A percentile compares a stretch with the other conserved stretches of the same genome.
Evolutionary conservation across 1,140 invertebrate species (phyloP).

Genomic region (honey bee (Apis mellifera)): Amel_HAv3.1 CM009940.2:11136001-11136500

Average conservation of each 20-base stretch:
- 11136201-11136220: not conserved
- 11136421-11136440: slow-evolving; percentile 28
- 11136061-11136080: no score
- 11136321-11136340: slow-evolving; percentile 3
- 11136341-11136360: slow-evolving; percentile 36
- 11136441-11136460: slow-evolving; percentile 55
- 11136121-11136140: no score
- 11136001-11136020: no score
- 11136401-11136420: slow-evolving; percentile 55
- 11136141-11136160: no score
- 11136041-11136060: no score
- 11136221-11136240: slow-evolving; percentile 4
- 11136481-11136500: slow-evolving; percentile 58
- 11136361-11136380: slow-evolving; percentile 36
- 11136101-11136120: no score
- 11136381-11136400: slow-evolving; percentile 8
- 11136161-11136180: no score
- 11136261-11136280: slow-evolving; percentile 9
- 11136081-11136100: no score
- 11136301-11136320: slow-evolving; percentile 8
- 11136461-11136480: slow-evolving; percentile 19
- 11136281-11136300: not conserved
- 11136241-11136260: no score
- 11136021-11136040: no score
- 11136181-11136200: no score